Percentiles rank a stretch among this genome's conserved stretches.
Conservation (phyloP, 2,113 vertebrate genomes). For the Pyxicephalus adspersus region DNA sequence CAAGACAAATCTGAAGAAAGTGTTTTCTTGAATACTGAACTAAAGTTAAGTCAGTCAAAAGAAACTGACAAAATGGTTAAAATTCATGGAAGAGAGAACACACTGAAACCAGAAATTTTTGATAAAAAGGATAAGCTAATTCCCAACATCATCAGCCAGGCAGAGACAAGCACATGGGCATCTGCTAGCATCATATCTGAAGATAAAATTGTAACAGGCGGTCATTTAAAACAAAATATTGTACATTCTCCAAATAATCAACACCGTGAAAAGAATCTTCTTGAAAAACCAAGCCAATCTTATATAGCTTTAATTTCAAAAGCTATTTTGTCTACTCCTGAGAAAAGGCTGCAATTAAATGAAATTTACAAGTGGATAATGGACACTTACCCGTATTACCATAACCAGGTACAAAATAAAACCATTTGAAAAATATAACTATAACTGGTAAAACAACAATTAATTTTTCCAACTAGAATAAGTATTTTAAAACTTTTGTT, state of each 20-base stretch:
- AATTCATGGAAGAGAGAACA: background rate
- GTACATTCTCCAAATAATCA: background rate
- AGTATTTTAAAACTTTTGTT: too few species aligned
- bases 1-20: background rate
- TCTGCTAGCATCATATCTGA: background rate
- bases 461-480: too few species aligned
- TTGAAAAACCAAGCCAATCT: constrained; percentile 78
- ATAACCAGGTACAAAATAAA: constrained; percentile 74
- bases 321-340: constrained; percentile 78
- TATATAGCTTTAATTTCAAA: constrained; percentile 84
- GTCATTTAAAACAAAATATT: background rate
- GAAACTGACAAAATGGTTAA: background rate
- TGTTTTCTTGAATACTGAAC: background rate
- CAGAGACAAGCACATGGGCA: background rate
- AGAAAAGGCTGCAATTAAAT: constrained; percentile 81
- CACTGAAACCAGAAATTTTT: background rate
- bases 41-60: background rate
- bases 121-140: background rate
- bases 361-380: constrained; percentile 90
- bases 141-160: background rate
- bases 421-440: too few species aligned
- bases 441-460: too few species aligned
- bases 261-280: background rate
- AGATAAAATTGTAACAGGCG: background rate
- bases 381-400: constrained; percentile 84